phyloP scores from a whole-genome alignment of 2,797 vertebrate genomes.

The Chrysocyon brachyurus region DNA sequence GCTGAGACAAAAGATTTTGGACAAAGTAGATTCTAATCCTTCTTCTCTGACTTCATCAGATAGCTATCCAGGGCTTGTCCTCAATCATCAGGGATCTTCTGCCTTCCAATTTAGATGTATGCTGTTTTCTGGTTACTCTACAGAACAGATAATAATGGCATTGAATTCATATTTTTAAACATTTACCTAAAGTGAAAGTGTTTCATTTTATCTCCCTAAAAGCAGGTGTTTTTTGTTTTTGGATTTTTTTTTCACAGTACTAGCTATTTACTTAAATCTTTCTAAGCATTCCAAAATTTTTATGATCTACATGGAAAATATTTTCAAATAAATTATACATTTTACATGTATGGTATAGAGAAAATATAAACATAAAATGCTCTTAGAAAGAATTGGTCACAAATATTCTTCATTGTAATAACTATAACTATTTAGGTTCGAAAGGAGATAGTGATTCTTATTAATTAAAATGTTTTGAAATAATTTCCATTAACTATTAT shows the following conservation, averaged over 20 bases:
- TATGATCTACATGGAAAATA: not conserved
- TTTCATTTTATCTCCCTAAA: not conserved
- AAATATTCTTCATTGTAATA: not conserved
- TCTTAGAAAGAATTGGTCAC: conserved; percentile 32
- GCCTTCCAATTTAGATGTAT: not conserved
- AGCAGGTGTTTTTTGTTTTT: not conserved
- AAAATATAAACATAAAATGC: not conserved
- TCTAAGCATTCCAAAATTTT: not conserved
- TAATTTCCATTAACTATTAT: conserved; percentile 40
- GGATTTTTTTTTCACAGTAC: not conserved
- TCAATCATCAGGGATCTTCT: not conserved
- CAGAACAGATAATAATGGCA: not conserved
- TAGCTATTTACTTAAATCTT: not conserved
- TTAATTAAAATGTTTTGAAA: conserved; percentile 18
- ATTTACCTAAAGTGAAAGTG: not conserved
- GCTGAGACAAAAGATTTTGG: not conserved
- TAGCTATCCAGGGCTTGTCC: not conserved
- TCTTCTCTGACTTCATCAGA: not conserved
- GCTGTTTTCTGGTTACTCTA: not conserved
- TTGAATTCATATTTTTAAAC: not conserved
- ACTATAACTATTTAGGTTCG: not conserved
- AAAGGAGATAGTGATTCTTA: not conserved
- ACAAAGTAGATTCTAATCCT: not conserved
- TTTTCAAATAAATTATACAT: conserved; percentile 50
- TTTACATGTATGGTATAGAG: not conserved